These are phyloP conservation scores for Drosophila melanosoma DNA, from an alignment of 2,888 invertebrate genomes.

Conservation along the genomic window DNA sequence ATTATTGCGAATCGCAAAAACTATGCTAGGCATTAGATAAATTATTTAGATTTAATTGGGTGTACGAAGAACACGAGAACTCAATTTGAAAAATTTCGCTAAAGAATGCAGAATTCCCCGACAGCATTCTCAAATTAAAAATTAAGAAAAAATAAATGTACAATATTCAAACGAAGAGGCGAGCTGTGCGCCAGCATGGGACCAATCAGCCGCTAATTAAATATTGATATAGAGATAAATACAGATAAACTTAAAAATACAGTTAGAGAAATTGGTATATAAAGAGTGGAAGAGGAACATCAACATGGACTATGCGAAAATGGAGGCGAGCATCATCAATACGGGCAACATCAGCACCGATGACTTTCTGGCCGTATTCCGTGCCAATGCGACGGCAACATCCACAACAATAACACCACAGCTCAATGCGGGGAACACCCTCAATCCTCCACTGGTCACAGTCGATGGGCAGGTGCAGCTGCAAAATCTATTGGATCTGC, in stretches of 20 bases:
- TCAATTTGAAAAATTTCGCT: constrained; percentile 17
- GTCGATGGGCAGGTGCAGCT: constrained; percentile 75
- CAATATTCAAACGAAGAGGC: constrained; percentile 26
- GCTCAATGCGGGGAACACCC: constrained; percentile 41
- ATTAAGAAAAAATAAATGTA: constrained; percentile 54
- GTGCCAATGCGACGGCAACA: constrained; percentile 68
- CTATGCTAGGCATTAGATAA: constrained; percentile 69
- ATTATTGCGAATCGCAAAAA: constrained; percentile 59
- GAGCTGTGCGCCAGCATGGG: constrained; percentile 63
- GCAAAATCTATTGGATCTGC: constrained; percentile 68
- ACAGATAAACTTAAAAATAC: constrained; percentile 21
- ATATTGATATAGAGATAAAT: constrained; percentile 36
- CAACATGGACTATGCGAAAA: constrained; percentile 82
- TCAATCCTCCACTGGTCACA: constrained; percentile 79
- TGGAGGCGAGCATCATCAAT: constrained; percentile 80
- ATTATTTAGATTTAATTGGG: constrained; percentile 66
- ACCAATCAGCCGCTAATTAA: constrained; percentile 70
- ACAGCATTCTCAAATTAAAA: constrained; percentile 51
- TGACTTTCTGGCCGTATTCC: constrained; percentile 84
- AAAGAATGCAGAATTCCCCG: constrained; percentile 47
- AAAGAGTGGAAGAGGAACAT: constrained; percentile 19
- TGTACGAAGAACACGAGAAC: constrained; percentile 32
- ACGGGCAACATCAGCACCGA: constrained; percentile 85
- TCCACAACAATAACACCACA: constrained; percentile 35
- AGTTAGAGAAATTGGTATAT: constrained; percentile 27